Conservation (phyloP, 37 sponge, comb jelly and placozoan genomes). For the Ephydatia muelleri region DNA sequence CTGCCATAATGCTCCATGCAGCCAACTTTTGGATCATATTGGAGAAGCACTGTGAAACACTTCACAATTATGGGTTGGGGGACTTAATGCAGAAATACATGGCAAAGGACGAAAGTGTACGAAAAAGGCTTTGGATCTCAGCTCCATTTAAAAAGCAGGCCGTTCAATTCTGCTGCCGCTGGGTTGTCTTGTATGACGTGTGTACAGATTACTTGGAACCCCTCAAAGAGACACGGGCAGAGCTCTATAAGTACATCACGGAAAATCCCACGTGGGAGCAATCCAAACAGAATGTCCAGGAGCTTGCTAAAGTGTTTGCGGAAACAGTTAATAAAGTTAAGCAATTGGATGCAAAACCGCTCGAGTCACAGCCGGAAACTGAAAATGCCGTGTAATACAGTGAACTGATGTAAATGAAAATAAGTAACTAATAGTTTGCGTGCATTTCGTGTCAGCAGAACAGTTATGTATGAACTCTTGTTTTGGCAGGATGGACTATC, state of each 20-base stretch:
- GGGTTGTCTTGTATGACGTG: slow-evolving; percentile 39
- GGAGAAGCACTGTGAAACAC: slow-evolving; percentile 30
- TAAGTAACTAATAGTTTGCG: too few relatives aligned
- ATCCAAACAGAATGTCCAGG: slow-evolving; percentile 5
- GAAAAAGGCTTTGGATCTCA: slow-evolving; percentile 27
- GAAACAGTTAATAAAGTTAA: too few relatives aligned
- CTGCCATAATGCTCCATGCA: slow-evolving; percentile 31
- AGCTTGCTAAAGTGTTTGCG: slow-evolving; percentile 17
- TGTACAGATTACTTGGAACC: slow-evolving; percentile 18
- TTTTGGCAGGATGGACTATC: too few relatives aligned
- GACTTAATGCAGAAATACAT: slow-evolving; percentile 8
- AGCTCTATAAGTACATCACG: slow-evolving; percentile 14
- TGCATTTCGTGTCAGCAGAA: too few relatives aligned
- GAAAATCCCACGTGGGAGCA: slow-evolving; percentile 16
- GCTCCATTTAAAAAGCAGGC: slow-evolving; percentile 16
- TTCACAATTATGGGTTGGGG: slow-evolving; percentile 7
- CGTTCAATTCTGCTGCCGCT: slow-evolving; percentile 21
- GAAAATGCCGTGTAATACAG: too few relatives aligned
- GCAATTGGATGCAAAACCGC: too few relatives aligned
- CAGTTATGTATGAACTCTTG: too few relatives aligned
- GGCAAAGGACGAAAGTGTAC: slow-evolving; percentile 1
- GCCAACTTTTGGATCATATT: slow-evolving; percentile 36
- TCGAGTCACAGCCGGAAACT: too few relatives aligned
- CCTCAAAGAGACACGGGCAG: slow-evolving; percentile 28
- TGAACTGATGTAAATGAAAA: too few relatives aligned